A percentile compares a stretch with the other conserved stretches of the same genome.
Conservation (phyloP, 2,113 vertebrate genomes). For the Marcusenius ussheri region DNA sequence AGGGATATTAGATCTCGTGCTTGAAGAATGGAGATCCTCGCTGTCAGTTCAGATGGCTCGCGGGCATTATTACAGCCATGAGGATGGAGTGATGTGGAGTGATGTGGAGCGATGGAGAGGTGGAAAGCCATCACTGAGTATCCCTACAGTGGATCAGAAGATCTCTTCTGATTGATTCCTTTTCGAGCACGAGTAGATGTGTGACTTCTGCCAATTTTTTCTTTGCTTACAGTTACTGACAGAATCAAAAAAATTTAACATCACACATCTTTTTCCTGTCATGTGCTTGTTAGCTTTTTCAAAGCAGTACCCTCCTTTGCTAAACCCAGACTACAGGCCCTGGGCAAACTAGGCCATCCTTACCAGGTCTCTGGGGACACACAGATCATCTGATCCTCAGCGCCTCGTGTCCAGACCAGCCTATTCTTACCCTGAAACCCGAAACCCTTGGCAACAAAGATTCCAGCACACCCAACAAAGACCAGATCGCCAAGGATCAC, state of each 20-base stretch:
- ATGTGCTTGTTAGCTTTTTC: background rate
- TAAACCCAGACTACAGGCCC: background rate
- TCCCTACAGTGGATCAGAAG: background rate
- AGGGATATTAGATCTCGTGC: background rate
- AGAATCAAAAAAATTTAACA: background rate
- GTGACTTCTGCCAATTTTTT: background rate
- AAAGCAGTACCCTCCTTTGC: background rate
- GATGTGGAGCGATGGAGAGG: background rate
- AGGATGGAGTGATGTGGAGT: background rate
- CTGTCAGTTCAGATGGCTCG: background rate
- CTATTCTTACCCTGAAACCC: background rate
- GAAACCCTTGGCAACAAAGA: background rate
- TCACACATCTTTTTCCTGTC: conserved; percentile 1
- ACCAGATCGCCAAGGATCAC: background rate
- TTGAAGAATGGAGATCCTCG: background rate
- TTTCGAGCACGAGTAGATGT: background rate
- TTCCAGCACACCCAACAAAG: background rate
- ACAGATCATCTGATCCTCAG: background rate
- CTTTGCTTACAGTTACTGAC: background rate
- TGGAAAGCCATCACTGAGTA: background rate
- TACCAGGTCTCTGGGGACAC: background rate
- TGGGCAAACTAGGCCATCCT: background rate
- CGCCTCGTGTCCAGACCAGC: background rate
- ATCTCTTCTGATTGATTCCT: conserved; percentile 11
- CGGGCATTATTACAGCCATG: background rate